Percentiles rank a stretch among this genome's conserved stretches.
These are phyloP conservation scores for Belonocnema kinseyi DNA, from an alignment of 1,140 invertebrate genomes.

Conservation along the genomic window DNA sequence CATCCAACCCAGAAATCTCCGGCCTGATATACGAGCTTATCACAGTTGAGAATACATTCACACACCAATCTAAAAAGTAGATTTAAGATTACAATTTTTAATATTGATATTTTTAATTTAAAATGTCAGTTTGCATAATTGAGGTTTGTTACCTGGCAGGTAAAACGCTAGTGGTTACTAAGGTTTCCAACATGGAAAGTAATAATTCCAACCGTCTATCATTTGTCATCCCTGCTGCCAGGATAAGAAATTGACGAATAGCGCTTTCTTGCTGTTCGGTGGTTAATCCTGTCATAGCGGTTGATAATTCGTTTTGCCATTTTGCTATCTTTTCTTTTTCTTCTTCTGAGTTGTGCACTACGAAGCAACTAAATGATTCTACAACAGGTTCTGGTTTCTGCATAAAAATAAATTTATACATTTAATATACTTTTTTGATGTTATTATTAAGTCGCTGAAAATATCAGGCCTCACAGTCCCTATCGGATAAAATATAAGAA, in stretches of 20 bases:
- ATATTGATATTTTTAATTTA: constrained; percentile 8
- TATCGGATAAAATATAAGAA: too few relatives aligned
- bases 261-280: constrained; percentile 84
- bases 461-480: not conserved
- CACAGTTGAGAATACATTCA: constrained; percentile 87
- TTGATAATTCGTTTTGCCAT: constrained; percentile 81
- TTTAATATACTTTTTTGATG: constrained; percentile 7
- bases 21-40: constrained; percentile 86
- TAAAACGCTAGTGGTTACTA: constrained; percentile 82
- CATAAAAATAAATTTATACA: constrained; percentile 35
- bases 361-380: constrained; percentile 90
- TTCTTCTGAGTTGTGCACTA: constrained; percentile 83
- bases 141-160: constrained; percentile 77
- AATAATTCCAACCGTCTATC: constrained; percentile 83
- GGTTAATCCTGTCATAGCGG: constrained; percentile 74
- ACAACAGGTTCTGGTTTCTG: constrained; percentile 89
- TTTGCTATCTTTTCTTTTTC: constrained; percentile 80
- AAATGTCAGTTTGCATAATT: constrained; percentile 7
- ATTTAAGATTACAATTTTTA: constrained; percentile 38
- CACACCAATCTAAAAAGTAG: constrained; percentile 84
- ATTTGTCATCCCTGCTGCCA: constrained; percentile 83
- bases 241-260: constrained; percentile 82
- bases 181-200: constrained; percentile 82
- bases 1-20: constrained; percentile 91
- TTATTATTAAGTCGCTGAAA: not conserved